A percentile compares a stretch with the other conserved stretches of the same genome.
These are phyloP conservation scores for Dromas ardeola DNA, from an alignment of 2,113 vertebrate species.

Conservation along the genomic window DNA sequence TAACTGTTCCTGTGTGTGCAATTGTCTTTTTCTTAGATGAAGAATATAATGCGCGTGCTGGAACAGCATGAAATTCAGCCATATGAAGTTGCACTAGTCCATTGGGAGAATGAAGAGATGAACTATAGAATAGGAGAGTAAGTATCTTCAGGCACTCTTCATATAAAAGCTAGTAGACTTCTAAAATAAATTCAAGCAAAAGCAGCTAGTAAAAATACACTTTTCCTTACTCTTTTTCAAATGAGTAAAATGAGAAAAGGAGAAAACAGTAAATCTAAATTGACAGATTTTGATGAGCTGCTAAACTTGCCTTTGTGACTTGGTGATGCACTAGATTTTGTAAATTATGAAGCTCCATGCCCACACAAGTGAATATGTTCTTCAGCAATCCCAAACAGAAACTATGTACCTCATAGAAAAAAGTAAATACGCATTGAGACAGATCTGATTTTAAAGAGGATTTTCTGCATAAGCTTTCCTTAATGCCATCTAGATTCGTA, in stretches of 20 bases:
- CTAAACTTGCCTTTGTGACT: background rate
- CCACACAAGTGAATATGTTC: background rate
- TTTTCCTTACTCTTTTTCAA: background rate
- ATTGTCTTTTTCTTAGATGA: constrained; percentile 76
- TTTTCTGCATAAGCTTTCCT: background rate
- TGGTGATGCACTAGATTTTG: background rate
- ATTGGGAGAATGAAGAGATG: constrained; percentile 98
- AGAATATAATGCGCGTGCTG: constrained; percentile 84
- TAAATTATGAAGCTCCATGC: background rate
- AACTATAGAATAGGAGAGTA: constrained; percentile 90
- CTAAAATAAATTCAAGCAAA: background rate
- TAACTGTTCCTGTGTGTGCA: background rate
- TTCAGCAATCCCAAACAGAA: background rate
- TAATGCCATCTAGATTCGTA: background rate
- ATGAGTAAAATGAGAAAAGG: background rate
- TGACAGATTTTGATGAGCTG: background rate
- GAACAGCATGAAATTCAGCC: constrained; percentile 94
- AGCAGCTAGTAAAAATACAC: background rate
- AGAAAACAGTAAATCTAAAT: background rate
- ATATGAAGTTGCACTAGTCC: constrained; percentile 92
- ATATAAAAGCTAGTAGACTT: background rate
- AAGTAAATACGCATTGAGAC: background rate
- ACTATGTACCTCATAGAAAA: background rate
- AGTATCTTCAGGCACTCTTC: constrained; percentile 38
- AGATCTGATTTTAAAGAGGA: background rate